A percentile compares a stretch with the other conserved stretches of the same genome.
phyloP scores from a whole-genome alignment of 2,113 vertebrate genomes.

The Petrocephalus microphthalmus region DNA sequence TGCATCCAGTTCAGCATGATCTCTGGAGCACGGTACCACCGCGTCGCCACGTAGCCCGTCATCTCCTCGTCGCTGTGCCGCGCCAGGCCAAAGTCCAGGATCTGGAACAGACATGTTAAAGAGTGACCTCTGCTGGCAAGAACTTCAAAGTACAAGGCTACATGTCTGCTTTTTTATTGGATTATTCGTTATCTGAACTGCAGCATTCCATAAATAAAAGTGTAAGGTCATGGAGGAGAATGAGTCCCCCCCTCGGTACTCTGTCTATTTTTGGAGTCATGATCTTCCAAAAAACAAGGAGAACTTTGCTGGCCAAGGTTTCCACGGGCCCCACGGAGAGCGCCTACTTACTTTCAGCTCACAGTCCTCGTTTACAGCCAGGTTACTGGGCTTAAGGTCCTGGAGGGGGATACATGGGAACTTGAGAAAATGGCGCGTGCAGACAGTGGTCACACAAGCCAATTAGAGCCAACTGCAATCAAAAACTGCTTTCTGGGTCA shows the following conservation, averaged over 20 bases:
- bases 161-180: neutral
- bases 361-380: conserved; percentile 97
- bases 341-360: conserved; percentile 79
- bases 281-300: neutral
- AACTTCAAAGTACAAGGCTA: neutral
- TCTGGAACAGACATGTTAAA: conserved; percentile 54
- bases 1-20: conserved; percentile 99
- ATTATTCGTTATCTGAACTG: neutral
- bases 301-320: neutral
- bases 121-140: neutral
- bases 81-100: conserved; percentile 93
- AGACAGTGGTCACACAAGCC: neutral
- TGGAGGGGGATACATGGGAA: conserved; percentile 39
- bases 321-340: neutral
- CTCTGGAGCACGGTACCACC: conserved; percentile 95
- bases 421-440: neutral
- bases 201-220: neutral
- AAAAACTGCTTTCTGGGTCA: neutral
- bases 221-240: neutral
- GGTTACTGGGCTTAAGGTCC: conserved; percentile 95
- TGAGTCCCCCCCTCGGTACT: neutral
- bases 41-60: conserved; percentile 93
- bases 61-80: conserved; percentile 97
- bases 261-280: neutral
- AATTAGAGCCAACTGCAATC: neutral